Evolutionary conservation across 2,113 vertebrate genomes (phyloP).

Genomic region (Sminthopsis crassicaudata): DNA sequence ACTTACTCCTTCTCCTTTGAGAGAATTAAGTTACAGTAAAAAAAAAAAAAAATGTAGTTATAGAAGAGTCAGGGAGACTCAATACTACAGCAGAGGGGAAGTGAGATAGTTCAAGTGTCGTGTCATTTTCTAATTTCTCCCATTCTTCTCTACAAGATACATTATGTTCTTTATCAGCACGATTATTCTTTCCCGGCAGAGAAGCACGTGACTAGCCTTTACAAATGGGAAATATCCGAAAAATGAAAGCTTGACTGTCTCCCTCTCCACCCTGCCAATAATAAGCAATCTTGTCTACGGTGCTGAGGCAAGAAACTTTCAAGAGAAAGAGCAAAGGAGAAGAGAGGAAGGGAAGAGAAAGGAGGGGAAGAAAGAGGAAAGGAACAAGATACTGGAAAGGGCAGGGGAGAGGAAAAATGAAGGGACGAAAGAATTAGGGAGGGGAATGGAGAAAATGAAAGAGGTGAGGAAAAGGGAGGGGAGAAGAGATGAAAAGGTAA

Average conservation of each 20-base stretch:
- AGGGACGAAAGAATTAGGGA: background rate
- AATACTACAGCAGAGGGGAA: background rate
- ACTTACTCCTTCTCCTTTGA: background rate
- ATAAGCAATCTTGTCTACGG: slow-evolving; percentile 78
- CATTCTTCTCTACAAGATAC: slow-evolving; percentile 18
- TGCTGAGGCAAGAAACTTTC: slow-evolving; percentile 70
- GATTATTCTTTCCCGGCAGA: slow-evolving; percentile 67
- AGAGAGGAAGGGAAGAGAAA: background rate
- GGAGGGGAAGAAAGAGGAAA: slow-evolving; percentile 1
- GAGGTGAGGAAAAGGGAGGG: background rate
- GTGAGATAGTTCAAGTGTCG: background rate
- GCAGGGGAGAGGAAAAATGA: background rate
- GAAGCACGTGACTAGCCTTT: slow-evolving; percentile 72
- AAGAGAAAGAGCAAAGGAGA: slow-evolving; percentile 27
- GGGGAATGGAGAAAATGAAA: too few relatives aligned
- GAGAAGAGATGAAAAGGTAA: background rate
- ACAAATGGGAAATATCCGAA: slow-evolving; percentile 71
- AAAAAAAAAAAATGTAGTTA: background rate
- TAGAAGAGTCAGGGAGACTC: background rate
- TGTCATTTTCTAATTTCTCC: slow-evolving; percentile 24
- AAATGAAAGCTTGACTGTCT: slow-evolving; percentile 19
- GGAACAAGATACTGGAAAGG: background rate
- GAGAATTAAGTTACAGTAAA: slow-evolving; percentile 32
- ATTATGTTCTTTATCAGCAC: slow-evolving; percentile 54
- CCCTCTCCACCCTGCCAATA: slow-evolving; percentile 64